Evolutionary conservation across 64 coral and sea anemone species (phyloP).

Genomic region (Orbicella faveolata): DNA sequence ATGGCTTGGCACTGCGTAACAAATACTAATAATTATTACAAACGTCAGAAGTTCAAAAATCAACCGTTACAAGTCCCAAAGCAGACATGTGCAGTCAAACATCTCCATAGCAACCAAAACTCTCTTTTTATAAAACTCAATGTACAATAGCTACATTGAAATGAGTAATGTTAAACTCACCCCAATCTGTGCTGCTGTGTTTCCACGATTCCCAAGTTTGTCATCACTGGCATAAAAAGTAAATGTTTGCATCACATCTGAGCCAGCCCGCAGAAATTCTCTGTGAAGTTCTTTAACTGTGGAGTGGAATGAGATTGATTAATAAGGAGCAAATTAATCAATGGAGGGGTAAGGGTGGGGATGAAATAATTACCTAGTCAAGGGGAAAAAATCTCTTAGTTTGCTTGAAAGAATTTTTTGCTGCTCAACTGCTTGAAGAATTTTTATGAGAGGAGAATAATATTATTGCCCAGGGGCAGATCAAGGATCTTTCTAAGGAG

Average conservation of each 20-base stretch:
- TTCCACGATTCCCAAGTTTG: conserved; percentile 85
- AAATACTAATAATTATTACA: not conserved
- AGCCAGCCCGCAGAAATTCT: conserved; percentile 84
- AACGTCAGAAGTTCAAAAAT: not conserved
- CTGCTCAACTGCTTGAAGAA: too few species aligned
- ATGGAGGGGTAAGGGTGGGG: too few species aligned
- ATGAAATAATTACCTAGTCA: too few species aligned
- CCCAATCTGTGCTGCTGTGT: conserved; percentile 67
- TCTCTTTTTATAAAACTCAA: not conserved
- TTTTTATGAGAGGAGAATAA: too few species aligned
- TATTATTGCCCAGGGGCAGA: too few species aligned
- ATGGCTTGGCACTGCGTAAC: conserved; percentile 58
- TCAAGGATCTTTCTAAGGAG: too few species aligned
- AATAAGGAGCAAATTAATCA: too few species aligned
- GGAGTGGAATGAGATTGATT: not conserved
- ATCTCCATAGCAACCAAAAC: not conserved
- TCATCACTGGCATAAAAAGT: conserved; percentile 98
- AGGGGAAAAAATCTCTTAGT: too few species aligned
- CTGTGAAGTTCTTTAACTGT: conserved; percentile 82
- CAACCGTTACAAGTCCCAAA: too few species aligned
- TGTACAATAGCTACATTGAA: not conserved
- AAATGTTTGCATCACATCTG: conserved; percentile 94
- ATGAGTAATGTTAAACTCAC: conserved; percentile 33
- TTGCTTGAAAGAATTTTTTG: too few species aligned
- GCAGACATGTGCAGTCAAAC: not conserved